Base-by-base conservation (phyloP, 1,140 invertebrate species). In the Grapholita molesta region DNA sequence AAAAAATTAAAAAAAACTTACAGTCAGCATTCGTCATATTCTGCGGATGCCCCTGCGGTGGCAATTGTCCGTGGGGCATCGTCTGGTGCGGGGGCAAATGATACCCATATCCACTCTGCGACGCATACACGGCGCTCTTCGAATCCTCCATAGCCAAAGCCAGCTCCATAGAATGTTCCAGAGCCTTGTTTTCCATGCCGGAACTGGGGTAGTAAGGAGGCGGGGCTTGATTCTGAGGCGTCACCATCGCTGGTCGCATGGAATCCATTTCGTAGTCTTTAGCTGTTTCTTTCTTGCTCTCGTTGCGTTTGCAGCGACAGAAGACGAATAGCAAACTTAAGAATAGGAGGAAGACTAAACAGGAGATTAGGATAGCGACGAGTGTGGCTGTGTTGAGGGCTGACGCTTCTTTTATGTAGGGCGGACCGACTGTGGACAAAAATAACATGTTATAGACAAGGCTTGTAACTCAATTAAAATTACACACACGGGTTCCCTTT, bases 191-290 rank as follows among this genome's bases (percentile, higher is more conserved):
- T 89, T 98, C 97, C 89, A 98, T 95, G 4, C 96, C 96, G n/a
- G 95, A 94, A 23, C 95, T 94, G 12, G 95, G 95, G 77, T 96
- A 97, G 77, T 97, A 97, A 9, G 97, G 97, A 1, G 97, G 97
- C 42, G 96, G 96, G 7, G 95, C 95, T 86, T 96, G 95, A 71
- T 95, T 96, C 85, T 96, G 96, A 70, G 96, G 95, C 25, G 95
- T 94, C 3, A 97, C 95, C 84, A 97, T 95, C 61, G 96, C 96
- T 1, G 96, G 95, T 38, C 95, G 93, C 71, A 95, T 94, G 0
- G 96, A 95, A 83, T 97, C 96, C 95, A 97, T 96, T 92, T 97
- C 97, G 85, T 97, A 97, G 84, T 97, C 96, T 89, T 98, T 98
- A 72, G 96, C 95, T 70, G 93, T 94, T 52, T 93, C 92, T 82